Evolutionary conservation across 2,113 vertebrate genomes (phyloP).

Genomic region (Athene noctua): DNA sequence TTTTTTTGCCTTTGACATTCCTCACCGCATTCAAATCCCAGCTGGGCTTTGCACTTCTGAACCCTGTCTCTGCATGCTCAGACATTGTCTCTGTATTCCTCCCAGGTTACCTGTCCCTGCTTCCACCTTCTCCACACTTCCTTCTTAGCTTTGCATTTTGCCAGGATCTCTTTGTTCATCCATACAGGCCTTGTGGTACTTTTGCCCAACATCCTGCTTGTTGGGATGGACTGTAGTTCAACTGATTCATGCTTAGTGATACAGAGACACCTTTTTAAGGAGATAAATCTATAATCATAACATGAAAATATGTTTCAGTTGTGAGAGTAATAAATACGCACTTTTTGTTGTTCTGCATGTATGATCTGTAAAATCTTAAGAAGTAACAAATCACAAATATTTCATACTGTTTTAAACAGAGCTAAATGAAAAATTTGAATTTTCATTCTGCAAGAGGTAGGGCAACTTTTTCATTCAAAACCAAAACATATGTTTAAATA

Average conservation of each 20-base stretch:
- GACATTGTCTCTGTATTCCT: neutral
- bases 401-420: neutral
- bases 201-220: neutral
- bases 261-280: neutral
- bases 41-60: neutral
- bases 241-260: neutral
- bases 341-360: neutral
- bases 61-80: neutral
- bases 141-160: neutral
- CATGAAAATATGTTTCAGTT: neutral
- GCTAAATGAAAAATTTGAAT: neutral
- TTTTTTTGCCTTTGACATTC: neutral
- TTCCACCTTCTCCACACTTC: neutral
- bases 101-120: neutral
- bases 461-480: neutral
- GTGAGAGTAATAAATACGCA: neutral
- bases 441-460: neutral
- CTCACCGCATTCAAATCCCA: neutral
- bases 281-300: neutral
- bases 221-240: neutral
- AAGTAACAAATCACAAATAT: neutral
- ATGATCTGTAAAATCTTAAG: neutral
- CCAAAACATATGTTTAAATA: neutral
- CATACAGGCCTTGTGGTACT: neutral
- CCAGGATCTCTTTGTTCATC: neutral